Evolutionary conservation across 2,113 vertebrate species (phyloP).

Genomic region (Leucosticte australis): DNA sequence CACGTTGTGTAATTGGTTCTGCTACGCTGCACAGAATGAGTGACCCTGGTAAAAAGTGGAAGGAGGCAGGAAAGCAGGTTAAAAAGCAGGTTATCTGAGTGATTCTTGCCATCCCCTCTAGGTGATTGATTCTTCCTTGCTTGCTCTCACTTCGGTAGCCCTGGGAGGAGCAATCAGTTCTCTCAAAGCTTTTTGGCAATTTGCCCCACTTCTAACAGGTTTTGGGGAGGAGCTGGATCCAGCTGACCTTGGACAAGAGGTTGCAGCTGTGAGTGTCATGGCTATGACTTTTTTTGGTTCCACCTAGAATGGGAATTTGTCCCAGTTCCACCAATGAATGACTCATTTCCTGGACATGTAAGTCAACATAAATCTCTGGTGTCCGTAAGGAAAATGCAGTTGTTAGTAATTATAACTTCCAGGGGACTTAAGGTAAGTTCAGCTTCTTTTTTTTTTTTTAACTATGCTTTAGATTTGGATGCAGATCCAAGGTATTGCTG

Average conservation of each 20-base stretch:
- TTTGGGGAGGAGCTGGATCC: neutral
- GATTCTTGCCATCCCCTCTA: neutral
- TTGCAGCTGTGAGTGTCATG: neutral
- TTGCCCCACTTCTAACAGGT: neutral
- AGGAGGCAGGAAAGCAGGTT: neutral
- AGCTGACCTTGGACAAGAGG: neutral
- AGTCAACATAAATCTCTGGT: neutral
- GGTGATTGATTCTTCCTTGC: neutral
- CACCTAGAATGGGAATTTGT: neutral
- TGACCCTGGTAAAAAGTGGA: neutral
- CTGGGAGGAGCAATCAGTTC: neutral
- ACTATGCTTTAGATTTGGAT: neutral
- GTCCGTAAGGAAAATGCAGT: neutral
- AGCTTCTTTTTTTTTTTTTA: neutral
- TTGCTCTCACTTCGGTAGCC: neutral
- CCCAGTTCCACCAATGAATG: neutral
- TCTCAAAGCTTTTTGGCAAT: neutral
- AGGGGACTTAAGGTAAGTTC: neutral
- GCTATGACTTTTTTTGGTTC: neutral
- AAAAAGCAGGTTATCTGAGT: neutral
- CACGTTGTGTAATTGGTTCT: constrained; percentile 2
- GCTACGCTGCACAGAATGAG: neutral
- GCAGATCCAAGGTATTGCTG: neutral
- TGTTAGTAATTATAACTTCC: neutral
- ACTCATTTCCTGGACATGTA: neutral